Base-by-base conservation (phyloP, 2,888 invertebrate genomes). In the Scaptomyza parva region DNA sequence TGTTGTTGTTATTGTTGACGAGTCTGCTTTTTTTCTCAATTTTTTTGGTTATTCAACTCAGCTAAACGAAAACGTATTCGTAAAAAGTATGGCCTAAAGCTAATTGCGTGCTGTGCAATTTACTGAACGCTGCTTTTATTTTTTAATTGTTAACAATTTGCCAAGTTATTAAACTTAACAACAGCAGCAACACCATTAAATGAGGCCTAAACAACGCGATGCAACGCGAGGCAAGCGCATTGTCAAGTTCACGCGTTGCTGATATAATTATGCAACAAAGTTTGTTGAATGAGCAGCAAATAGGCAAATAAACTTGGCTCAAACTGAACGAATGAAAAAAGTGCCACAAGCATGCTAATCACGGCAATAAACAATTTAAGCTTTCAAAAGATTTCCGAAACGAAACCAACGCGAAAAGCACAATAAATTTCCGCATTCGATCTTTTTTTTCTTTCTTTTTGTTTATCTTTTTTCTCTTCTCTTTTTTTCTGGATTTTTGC, bases 361-460 rank as follows among this genome's bases (percentile, higher is more conserved):
- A 81, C 83, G 61, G 65, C 80, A 69, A 86, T 83, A 86, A 87
- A 86, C 83, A 83, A 86, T 83, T 85, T 87, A 67, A 78, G 78
- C 65, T 80, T 72, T 76, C 55, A 66, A 75, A 81, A 86, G 73
- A 86, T 85, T 85, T 85, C 83, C 86, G 78, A 82, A 72, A 65
- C 17, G 30, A 11, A 35, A 17, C 33, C 64, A 57, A 47, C 63
- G 70, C 63, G 70, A 45, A 74, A 78, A 70, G 68, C 75, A 71
- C 83, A 77, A 85, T 85, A 88, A 83, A 86, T 86, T 86, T 86
- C 85, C 85, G 85, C 88, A 87, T 86, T 81, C 67, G 65, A 67
- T 82, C 67, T 7, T 20, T 47, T n/a, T 28, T 12, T 45, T 35
- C 5, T 33, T 26, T 12, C 11, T 40, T 40, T 20, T 20, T 12